Evolutionary conservation across 2,888 invertebrate genomes (phyloP), one percentile per base, ranked within the genome.

Genomic region (Polydrusus pterygomalis): DNA sequence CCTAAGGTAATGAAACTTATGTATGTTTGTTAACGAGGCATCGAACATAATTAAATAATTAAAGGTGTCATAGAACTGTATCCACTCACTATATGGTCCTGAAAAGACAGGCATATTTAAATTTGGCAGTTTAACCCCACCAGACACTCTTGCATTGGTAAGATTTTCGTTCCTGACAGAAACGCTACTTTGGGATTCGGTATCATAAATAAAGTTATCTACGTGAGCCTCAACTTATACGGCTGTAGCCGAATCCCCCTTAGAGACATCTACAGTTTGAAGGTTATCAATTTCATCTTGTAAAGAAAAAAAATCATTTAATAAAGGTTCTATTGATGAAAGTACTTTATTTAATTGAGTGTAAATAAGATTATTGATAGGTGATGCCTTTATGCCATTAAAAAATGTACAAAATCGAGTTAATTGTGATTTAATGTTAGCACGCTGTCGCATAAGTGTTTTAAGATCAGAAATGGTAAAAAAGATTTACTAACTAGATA

Each of bases 1-100:
- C n/a, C n/a, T n/a, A n/a, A n/a, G 67, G 47, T 78, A 77, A 63
- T 79, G 77, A 62, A 78, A 77, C 51, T 75, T 78, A 60, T 75
- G 70, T 10, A 72, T 73, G 11, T 77, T 63, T 11, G 70, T 63
- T 40, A 79, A 40, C 0, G 45, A 70, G 8, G 11, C 7, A 64
- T 79, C 72, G 18, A 67, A 60, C 58, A 78, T 63, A 9, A 80
- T 72, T 25, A 80, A 49, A 17, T 78, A 65, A 10, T 62, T 49
- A 63, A 78, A 80, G 11, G 74, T 70, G 63, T 80, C 78, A 20
- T 49, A 56, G 60, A 79, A 80, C 45, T 67, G 58, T 7, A 15
- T 40, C 77, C 77, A 77, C 10, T 68, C 18, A 30, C 58, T 62
- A 64, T 56, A 77, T 15, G 67, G 60, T 0, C 77, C 74, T 17